Evolutionary conservation across 2,888 invertebrate species (phyloP).

Genomic region (Brenthis daphne): DNA sequence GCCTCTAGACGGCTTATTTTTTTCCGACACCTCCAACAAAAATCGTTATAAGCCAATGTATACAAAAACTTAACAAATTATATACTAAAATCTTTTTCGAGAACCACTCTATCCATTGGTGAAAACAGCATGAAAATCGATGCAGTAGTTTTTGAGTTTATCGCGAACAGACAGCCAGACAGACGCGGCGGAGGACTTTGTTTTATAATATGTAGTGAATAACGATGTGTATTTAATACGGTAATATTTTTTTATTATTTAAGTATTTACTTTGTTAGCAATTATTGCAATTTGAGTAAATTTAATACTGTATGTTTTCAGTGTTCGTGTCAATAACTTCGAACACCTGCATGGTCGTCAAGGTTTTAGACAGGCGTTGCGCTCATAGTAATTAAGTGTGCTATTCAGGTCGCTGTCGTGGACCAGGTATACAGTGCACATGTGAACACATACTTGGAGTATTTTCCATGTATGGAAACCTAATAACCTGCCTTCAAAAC

Average conservation of each 20-base stretch:
- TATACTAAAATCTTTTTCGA: no score
- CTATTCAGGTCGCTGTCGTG: conserved; percentile 20
- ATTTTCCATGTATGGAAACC: conserved; percentile 3
- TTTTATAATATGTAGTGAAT: not conserved
- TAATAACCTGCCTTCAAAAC: not conserved
- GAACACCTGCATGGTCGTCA: conserved; percentile 21
- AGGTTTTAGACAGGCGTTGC: conserved; percentile 25
- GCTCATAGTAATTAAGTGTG: conserved; percentile 14
- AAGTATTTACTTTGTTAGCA: not conserved
- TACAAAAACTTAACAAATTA: no score
- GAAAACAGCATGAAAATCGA: no score
- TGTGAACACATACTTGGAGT: not conserved
- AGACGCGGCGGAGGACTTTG: no score
- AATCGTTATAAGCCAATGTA: no score
- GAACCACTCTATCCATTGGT: no score
- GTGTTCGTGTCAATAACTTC: conserved; percentile 10
- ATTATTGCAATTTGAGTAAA: not conserved
- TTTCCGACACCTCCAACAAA: no score
- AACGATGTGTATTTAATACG: not conserved
- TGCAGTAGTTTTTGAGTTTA: no score
- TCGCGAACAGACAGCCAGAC: no score
- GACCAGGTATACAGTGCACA: conserved; percentile 1
- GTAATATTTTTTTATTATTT: not conserved
- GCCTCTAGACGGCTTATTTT: no score
- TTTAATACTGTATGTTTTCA: not conserved